Percentiles rank a stretch among this genome's conserved stretches.
Evolutionary conservation across 2,888 invertebrate genomes (phyloP).

Genomic region (Teleiodes luculella): DNA sequence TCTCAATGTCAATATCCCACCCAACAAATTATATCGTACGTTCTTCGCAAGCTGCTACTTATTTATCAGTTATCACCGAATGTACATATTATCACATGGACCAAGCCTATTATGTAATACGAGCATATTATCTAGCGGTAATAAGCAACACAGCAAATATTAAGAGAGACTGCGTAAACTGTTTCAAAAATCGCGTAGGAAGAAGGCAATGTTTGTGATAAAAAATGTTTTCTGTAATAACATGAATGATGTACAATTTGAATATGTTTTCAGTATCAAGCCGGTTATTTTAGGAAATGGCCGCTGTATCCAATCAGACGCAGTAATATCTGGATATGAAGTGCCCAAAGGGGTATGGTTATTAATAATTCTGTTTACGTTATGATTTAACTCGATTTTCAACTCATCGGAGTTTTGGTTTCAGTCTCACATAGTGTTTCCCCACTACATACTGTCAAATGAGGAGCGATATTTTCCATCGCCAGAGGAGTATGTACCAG

Average conservation of each 20-base stretch:
- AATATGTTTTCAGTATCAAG: slow-evolving; percentile 80
- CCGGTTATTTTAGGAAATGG: slow-evolving; percentile 91
- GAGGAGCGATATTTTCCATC: slow-evolving; percentile 84
- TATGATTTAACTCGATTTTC: slow-evolving; percentile 75
- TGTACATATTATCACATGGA: slow-evolving; percentile 8
- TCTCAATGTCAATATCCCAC: not conserved
- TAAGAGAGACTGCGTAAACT: slow-evolving; percentile 12
- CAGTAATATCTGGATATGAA: slow-evolving; percentile 86
- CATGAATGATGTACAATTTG: not conserved
- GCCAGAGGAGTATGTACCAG: slow-evolving; percentile 84
- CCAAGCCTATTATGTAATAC: not conserved
- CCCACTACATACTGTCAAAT: slow-evolving; percentile 87
- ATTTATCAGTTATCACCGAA: not conserved
- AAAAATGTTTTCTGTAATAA: not conserved
- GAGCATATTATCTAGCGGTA: not conserved
- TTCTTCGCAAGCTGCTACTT: too few relatives aligned
- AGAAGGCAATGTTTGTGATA: not conserved
- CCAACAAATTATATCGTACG: not conserved
- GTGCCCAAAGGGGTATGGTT: slow-evolving; percentile 88
- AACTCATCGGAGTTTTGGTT: slow-evolving; percentile 30
- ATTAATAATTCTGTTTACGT: slow-evolving; percentile 13
- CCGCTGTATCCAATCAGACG: slow-evolving; percentile 85
- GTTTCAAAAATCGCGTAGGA: not conserved
- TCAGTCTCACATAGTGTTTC: slow-evolving; percentile 88
- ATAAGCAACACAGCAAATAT: slow-evolving; percentile 1